Percentiles rank a stretch among this genome's conserved stretches.
These are phyloP conservation scores for Himalopsyche anomala DNA, from an alignment of 2,888 invertebrate genomes.

Conservation along the genomic window DNA sequence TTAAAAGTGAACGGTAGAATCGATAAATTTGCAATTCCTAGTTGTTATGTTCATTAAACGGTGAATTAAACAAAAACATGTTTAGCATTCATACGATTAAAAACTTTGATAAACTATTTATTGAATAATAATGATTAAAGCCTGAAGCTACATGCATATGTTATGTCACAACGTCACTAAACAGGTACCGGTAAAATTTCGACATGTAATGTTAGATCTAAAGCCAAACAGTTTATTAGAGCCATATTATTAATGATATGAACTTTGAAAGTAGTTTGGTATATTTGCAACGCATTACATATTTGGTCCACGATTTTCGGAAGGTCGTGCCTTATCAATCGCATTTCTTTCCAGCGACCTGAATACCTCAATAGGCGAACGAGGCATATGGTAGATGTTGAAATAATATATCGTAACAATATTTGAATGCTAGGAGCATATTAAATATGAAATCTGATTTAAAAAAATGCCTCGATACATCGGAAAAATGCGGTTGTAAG, in stretches of 20 bases:
- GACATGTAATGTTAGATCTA: neutral
- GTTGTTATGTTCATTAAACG: too few species aligned
- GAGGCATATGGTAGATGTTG: neutral
- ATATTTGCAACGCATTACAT: neutral
- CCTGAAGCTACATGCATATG: neutral
- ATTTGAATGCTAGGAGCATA: too few species aligned
- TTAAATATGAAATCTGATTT: too few species aligned
- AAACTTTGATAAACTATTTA: neutral
- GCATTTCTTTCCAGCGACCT: slow-evolving; percentile 10
- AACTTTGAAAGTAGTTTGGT: slow-evolving; percentile 8
- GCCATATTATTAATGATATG: slow-evolving; percentile 11
- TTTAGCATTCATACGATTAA: too few species aligned
- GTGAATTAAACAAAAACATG: too few species aligned
- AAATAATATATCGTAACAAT: neutral
- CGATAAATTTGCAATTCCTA: too few species aligned
- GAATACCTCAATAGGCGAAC: slow-evolving; percentile 16
- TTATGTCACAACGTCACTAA: neutral
- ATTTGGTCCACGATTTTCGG: slow-evolving; percentile 14
- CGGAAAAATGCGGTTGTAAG: too few species aligned
- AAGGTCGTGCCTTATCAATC: slow-evolving; percentile 26
- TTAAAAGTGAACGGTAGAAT: too few species aligned
- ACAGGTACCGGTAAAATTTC: neutral
- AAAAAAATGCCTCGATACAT: too few species aligned
- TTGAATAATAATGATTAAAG: slow-evolving; percentile 2
- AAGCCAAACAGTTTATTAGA: slow-evolving; percentile 4